Evolutionary conservation across 2,797 vertebrate genomes (phyloP), one percentile per base, ranked within the genome.

Genomic region (Rhynchotus rufescens): DNA sequence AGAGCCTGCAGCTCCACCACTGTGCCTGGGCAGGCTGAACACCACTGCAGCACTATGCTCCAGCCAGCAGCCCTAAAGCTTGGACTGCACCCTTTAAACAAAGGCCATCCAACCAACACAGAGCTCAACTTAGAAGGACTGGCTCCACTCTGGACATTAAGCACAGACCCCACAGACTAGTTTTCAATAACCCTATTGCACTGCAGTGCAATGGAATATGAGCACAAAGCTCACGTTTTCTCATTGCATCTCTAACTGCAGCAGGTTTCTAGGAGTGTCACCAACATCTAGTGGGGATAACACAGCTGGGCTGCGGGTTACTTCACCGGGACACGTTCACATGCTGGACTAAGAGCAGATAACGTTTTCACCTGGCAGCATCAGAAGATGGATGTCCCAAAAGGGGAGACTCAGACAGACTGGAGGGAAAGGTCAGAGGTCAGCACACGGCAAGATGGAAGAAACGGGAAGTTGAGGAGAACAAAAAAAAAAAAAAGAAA

Each of bases 381-480:
- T 98, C 98, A 88, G 98, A 96, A 95, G 98, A 97, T 95, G 97
- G 97, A 97, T 98, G 98, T 98, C 98, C 98, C 98, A 98, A 98
- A 97, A 98, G 97, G 97, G 98, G 98, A 98, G 98, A 98, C 95
- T 98, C 98, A 98, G 98, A 98, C 97, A 98, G 96, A 98, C 98
- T 99, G 98, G 94, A 98, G 97, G 97, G 96, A 97, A 96, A 98
- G 98, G 97, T 97, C 97, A 98, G 96, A 98, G 97, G 95, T 97
- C 97, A 98, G 97, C 97, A 97, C 83, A 91, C 96, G 97, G 98
- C 97, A 86, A 97, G 97, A 96, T 88, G 95, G 92, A 91, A 97
- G 95, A 97, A 95, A 96, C 92, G 97, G 96, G 96, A 97, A 97
- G 95, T 96, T 92, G 96, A 95, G 95, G 92, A 94, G 95, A 91